Percentiles rank a stretch among this genome's conserved stretches.
Conservation (phyloP, 2,888 invertebrate genomes). For the Stomorhina lunata region DNA sequence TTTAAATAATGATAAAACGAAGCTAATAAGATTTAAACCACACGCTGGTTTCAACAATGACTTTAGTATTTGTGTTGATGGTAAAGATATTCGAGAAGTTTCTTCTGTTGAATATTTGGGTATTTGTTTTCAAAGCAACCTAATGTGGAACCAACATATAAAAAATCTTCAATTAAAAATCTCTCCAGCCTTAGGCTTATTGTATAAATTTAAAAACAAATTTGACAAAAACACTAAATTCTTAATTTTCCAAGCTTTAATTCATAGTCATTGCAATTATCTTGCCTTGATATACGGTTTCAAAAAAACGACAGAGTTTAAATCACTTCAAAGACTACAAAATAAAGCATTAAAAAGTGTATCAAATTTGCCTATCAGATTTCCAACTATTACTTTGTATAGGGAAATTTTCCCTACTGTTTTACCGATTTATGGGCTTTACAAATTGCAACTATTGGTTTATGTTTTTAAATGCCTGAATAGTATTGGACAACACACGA, state of each 20-base stretch:
- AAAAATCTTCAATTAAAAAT: too few relatives aligned
- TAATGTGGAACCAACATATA: too few relatives aligned
- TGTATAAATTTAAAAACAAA: background rate
- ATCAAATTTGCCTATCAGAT: too few relatives aligned
- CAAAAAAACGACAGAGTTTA: background rate
- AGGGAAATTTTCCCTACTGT: background rate
- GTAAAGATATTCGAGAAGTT: background rate
- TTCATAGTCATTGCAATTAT: constrained; percentile 13
- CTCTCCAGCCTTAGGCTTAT: too few relatives aligned
- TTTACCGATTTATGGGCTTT: background rate
- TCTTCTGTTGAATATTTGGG: background rate
- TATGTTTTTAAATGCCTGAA: too few relatives aligned
- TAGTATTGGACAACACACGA: constrained; percentile 2
- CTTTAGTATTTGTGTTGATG: background rate
- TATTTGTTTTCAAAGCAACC: background rate
- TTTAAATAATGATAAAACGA: background rate
- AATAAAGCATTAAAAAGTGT: background rate
- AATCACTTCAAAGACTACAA: background rate
- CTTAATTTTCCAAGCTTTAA: background rate
- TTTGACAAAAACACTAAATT: background rate
- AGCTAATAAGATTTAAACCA: constrained; percentile 1
- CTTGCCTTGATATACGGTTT: background rate
- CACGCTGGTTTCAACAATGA: background rate
- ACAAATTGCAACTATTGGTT: background rate
- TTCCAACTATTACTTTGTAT: background rate